Percentiles rank a stretch among this genome's conserved stretches.
Conservation (phyloP, 2,797 vertebrate species). For the Epinephelus awoara region DNA sequence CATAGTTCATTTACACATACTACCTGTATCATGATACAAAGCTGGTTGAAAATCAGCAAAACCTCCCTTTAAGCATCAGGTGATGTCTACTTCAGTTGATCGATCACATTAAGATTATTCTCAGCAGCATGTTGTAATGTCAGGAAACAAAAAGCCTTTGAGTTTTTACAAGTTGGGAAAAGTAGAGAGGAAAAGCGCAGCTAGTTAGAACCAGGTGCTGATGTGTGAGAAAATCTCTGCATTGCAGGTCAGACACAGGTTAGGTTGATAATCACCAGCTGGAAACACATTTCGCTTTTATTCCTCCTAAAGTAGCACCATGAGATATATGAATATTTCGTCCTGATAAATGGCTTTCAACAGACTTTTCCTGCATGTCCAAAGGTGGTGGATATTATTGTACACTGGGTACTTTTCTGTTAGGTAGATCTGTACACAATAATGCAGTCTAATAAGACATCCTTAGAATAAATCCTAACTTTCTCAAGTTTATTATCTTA, state of each 20-base stretch:
- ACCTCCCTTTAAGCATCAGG: background rate
- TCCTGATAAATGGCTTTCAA: no score
- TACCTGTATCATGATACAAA: no score
- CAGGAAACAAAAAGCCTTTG: background rate
- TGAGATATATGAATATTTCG: conserved; percentile 6
- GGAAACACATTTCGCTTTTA: background rate
- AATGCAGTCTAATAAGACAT: background rate
- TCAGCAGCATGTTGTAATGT: background rate
- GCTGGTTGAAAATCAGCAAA: no score
- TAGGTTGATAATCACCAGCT: conserved; percentile 5
- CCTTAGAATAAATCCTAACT: background rate
- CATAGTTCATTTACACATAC: no score
- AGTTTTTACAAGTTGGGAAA: conserved; percentile 6
- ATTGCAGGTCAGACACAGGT: background rate
- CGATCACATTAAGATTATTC: conserved; percentile 31
- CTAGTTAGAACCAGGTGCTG: background rate
- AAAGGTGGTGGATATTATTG: background rate
- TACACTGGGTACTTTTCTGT: background rate
- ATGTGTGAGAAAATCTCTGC: background rate
- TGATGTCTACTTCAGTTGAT: conserved; percentile 20
- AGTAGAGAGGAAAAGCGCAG: background rate
- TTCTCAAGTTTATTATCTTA: background rate
- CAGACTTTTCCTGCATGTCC: no score
- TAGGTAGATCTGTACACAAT: background rate
- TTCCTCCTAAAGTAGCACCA: conserved; percentile 6